Evolutionary conservation across 2,113 vertebrate genomes (phyloP).

Genomic region (Dermatemys mawii): DNA sequence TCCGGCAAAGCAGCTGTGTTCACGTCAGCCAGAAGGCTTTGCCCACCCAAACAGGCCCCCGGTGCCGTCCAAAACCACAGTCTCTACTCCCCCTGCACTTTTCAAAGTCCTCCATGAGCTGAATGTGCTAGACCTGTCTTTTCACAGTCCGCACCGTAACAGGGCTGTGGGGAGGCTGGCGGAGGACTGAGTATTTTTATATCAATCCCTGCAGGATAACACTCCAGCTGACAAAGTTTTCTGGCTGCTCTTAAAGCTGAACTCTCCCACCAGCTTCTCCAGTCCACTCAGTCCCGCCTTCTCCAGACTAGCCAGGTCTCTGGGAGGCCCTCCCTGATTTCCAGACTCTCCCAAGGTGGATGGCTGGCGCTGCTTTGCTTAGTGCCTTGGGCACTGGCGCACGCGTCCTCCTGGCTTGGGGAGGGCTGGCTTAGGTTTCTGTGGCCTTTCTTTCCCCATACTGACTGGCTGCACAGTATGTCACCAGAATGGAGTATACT

Average conservation of each 20-base stretch:
- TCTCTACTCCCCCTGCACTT: background rate
- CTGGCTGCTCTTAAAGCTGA: background rate
- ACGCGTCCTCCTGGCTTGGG: background rate
- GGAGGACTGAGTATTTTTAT: background rate
- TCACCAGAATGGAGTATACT: background rate
- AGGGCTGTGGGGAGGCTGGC: background rate
- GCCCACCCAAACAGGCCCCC: background rate
- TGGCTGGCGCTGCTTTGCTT: background rate
- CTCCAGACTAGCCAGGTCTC: background rate
- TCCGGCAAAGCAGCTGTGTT: background rate
- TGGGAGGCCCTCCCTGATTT: background rate
- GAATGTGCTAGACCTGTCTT: too few species aligned
- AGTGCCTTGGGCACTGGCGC: background rate
- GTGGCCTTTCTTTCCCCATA: background rate
- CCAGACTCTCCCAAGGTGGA: background rate
- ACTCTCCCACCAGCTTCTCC: background rate
- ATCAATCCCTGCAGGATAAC: background rate
- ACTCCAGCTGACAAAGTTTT: background rate
- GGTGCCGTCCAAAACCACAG: background rate
- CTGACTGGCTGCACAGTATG: background rate
- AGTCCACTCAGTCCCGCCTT: background rate
- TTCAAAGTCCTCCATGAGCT: too few species aligned
- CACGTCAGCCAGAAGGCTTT: background rate
- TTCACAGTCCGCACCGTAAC: background rate
- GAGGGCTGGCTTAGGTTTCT: background rate